Evolutionary conservation across 1,140 invertebrate genomes (phyloP).

Genomic region (Apis cerana): DNA sequence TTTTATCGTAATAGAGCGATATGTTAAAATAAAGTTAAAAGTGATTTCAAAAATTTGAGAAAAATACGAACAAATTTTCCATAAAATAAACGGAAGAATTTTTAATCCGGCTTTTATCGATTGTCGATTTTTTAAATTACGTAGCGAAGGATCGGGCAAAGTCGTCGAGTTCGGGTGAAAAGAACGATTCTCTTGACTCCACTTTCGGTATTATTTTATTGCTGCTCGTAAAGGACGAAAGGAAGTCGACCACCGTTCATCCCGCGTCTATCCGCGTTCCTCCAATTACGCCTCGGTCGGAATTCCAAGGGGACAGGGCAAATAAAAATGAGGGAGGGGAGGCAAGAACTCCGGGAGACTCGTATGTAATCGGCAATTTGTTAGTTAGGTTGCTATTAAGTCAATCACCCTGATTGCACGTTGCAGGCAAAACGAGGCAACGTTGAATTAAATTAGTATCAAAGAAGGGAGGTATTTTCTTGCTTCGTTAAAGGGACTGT

Average conservation of each 20-base stretch:
- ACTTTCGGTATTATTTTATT: slow-evolving; percentile 65
- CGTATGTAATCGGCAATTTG: neutral
- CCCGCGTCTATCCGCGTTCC: slow-evolving; percentile 19
- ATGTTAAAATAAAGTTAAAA: no score
- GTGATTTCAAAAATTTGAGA: no score
- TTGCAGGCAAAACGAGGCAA: neutral
- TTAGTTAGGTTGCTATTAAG: neutral
- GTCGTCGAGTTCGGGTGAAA: no score
- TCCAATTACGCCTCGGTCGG: slow-evolving; percentile 46
- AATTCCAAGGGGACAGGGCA: neutral
- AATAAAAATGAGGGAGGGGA: neutral
- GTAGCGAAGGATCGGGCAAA: no score
- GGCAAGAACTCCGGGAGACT: neutral
- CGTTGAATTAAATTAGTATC: neutral
- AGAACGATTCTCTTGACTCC: neutral
- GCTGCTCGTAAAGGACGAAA: slow-evolving; percentile 66
- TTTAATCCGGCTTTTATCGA: no score
- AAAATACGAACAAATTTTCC: no score
- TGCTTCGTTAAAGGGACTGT: neutral
- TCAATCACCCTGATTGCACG: neutral
- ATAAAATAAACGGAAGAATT: no score
- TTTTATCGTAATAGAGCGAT: no score
- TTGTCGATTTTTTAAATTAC: no score
- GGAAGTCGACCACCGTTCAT: slow-evolving; percentile 61
- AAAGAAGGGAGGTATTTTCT: neutral